A percentile compares a stretch with the other conserved stretches of the same genome.
Conservation (phyloP, 2,113 vertebrate species). For the Scytalopus superciliaris region DNA sequence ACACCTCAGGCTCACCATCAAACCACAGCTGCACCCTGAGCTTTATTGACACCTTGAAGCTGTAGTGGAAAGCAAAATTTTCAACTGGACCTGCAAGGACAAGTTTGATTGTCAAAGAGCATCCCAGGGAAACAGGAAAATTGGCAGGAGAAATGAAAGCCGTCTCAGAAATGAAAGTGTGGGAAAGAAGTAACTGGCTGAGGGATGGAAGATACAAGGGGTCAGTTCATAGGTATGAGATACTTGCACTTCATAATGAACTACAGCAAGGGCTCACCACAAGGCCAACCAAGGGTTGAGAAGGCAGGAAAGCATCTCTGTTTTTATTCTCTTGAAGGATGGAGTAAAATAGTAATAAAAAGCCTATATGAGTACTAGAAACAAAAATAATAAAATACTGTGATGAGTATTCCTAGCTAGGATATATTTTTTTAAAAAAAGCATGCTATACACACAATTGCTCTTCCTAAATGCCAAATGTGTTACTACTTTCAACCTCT, state of each 20-base stretch:
- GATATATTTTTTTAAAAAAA: not conserved
- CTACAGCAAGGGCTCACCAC: not conserved
- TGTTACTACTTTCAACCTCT: not conserved
- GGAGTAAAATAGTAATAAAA: not conserved
- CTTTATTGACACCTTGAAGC: not conserved
- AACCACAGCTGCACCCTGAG: not conserved
- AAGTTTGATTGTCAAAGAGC: not conserved
- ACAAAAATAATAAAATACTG: not conserved
- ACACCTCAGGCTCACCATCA: not conserved
- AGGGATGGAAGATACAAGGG: not conserved
- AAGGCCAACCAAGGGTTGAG: not conserved
- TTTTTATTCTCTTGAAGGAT: not conserved
- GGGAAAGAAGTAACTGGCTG: not conserved
- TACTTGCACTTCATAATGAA: not conserved
- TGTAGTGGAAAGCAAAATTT: not conserved
- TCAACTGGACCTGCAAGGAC: not conserved
- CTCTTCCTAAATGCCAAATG: not conserved
- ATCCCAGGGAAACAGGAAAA: not conserved
- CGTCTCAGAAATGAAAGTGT: not conserved
- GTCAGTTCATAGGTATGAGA: not conserved
- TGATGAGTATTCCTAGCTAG: not conserved
- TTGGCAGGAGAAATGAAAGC: not conserved
- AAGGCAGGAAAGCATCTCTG: not conserved
- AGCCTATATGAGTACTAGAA: not conserved
- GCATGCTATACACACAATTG: not conserved